Evolutionary conservation across 2,888 invertebrate species (phyloP), one percentile per base, ranked within the genome.

Genomic region (Idaea biselata): DNA sequence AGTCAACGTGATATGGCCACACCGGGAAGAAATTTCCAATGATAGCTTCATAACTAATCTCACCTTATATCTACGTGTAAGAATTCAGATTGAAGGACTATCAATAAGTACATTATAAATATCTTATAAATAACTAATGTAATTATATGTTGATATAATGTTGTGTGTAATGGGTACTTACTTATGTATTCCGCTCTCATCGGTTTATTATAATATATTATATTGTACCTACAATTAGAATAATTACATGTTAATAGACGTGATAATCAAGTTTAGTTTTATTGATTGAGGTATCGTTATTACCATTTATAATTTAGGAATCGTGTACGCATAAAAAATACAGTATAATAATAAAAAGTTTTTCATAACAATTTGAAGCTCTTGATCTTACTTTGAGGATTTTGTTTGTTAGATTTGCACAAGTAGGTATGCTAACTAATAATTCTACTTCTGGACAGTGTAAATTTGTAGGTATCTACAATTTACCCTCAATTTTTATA

Each of bases 201-300:
- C 44, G 44, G 14, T 44, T 44, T 44, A 44, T 44, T 44, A 44
- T 44, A 44, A 44, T 44, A 44, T 44, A 14, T 44, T 44, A 44
- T 44, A 44, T 44, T 44, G 44, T 44, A 44, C 44, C 44, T 44
- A 44, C 44, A 44, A 44, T 44, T 44, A 44, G 44, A 44, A 44
- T 44, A 44, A 44, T 44, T 44, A 44, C 44, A 44, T 44, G 44
- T 44, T 58, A 56, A 57, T 62, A 25, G 57, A 60, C 61, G 54
- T 57, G 64, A 55, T 65, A 62, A 61, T 68, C 60, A 59, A 66
- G 61, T 66, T 64, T 63, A 59, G 44, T 63, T 63, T 58, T 58
- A 67, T 60, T 67, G 59, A 62, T 60, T 61, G 61, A 60, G 61
- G 61, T 60, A 58, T 44, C 44, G 44, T 44, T 44, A 44, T 44